Percentiles rank a stretch among this genome's conserved stretches.
Conservation (phyloP, 2,113 vertebrate species). For the Vombatus ursinus region DNA sequence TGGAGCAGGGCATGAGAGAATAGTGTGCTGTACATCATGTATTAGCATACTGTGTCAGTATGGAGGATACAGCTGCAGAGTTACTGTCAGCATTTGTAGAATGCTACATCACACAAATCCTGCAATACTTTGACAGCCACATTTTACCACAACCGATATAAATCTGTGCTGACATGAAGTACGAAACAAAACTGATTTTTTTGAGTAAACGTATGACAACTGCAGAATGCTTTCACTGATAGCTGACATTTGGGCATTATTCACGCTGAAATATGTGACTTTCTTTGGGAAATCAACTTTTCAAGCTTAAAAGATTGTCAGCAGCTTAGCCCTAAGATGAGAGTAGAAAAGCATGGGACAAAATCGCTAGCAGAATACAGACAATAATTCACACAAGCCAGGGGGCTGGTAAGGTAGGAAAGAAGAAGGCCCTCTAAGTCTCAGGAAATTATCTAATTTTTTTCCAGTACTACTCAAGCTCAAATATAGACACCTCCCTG, state of each 20-base stretch:
- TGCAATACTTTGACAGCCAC: constrained; percentile 18
- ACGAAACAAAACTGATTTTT: constrained; percentile 51
- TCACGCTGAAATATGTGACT: constrained; percentile 42
- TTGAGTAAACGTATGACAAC: constrained; percentile 45
- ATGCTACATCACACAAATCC: neutral
- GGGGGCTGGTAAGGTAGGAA: neutral
- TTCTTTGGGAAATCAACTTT: constrained; percentile 44
- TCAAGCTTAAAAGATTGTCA: constrained; percentile 14
- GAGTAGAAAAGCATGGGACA: constrained; percentile 18
- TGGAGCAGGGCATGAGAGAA: neutral
- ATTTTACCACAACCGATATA: constrained; percentile 44
- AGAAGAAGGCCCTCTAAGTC: neutral
- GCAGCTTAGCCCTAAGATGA: constrained; percentile 11
- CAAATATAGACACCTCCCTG: neutral
- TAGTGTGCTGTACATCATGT: neutral
- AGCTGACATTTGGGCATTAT: constrained; percentile 22
- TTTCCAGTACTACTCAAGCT: neutral
- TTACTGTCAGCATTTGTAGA: neutral
- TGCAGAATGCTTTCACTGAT: neutral
- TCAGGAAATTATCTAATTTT: constrained; percentile 20
- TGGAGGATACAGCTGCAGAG: neutral
- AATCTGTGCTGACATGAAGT: constrained; percentile 53
- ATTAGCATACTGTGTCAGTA: neutral
- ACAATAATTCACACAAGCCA: neutral
- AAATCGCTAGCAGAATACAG: constrained; percentile 36